Evolutionary conservation across 2,797 vertebrate genomes (phyloP).

Genomic region (Jordanella pulchra): DNA sequence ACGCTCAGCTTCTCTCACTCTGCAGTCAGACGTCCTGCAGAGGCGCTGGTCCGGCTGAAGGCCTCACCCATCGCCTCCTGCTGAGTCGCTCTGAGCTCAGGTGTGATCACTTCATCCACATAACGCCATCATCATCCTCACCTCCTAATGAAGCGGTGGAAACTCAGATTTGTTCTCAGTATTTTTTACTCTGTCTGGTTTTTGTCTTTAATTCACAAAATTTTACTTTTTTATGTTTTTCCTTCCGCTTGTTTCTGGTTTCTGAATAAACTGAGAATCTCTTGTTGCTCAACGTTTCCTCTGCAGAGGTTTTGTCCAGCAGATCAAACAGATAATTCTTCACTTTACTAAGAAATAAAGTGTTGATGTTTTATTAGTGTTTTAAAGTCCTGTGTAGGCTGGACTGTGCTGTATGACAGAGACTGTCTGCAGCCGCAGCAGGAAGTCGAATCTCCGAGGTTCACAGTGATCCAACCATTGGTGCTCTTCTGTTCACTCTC

Average conservation of each 20-base stretch:
- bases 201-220: neutral
- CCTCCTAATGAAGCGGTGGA: too few relatives aligned
- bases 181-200: neutral
- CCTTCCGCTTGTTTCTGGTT: neutral
- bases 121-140: neutral
- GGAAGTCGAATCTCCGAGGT: neutral
- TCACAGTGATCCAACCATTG: neutral
- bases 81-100: neutral
- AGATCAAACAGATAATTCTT: slow-evolving; percentile 19
- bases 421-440: slow-evolving; percentile 8
- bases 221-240: neutral
- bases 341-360: slow-evolving; percentile 11
- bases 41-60: neutral
- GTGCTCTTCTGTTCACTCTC: too few relatives aligned
- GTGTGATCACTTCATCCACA: neutral
- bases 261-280: neutral
- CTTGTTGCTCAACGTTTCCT: neutral
- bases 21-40: neutral
- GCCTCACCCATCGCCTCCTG: neutral
- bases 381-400: slow-evolving; percentile 29
- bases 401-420: slow-evolving; percentile 18
- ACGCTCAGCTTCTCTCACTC: neutral
- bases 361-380: slow-evolving; percentile 43
- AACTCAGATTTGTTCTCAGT: neutral
- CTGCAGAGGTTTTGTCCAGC: slow-evolving; percentile 1